These are phyloP conservation scores for Dendrolimus punctatus DNA, from an alignment of 1,140 invertebrate species.

Conservation along the genomic window DNA sequence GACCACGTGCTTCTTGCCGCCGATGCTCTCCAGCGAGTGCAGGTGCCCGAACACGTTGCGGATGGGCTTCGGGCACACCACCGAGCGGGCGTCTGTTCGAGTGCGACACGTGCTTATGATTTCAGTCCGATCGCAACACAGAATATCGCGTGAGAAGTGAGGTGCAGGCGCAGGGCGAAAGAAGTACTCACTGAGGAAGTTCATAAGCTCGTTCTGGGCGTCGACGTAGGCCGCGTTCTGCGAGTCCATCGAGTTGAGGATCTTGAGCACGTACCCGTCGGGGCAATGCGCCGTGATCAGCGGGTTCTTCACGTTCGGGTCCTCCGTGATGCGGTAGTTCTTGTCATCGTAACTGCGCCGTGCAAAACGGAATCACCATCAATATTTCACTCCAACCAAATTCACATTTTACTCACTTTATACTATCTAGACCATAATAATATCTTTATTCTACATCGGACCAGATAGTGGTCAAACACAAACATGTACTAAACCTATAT, in stretches of 20 bases:
- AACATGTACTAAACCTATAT: no score
- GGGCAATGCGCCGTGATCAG: conserved; percentile 67
- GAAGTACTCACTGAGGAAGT: conserved; percentile 74
- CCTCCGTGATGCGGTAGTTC: conserved; percentile 77
- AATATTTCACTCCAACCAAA: no score
- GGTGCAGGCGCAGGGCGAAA: background rate
- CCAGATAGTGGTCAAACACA: no score
- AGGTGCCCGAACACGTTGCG: conserved; percentile 76
- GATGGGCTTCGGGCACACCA: conserved; percentile 79
- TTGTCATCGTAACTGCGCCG: conserved; percentile 80
- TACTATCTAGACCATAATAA: no score
- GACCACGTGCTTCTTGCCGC: conserved; percentile 75
- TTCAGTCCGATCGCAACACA: background rate
- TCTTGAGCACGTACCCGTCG: conserved; percentile 85
- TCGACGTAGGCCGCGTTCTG: conserved; percentile 77
- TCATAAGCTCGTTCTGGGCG: conserved; percentile 80
- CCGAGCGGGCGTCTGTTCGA: conserved; percentile 65
- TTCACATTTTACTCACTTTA: no score
- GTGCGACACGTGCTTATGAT: background rate
- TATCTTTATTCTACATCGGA: no score
- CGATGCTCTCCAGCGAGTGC: conserved; percentile 74
- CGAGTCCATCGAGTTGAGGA: conserved; percentile 86
- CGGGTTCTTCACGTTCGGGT: conserved; percentile 73
- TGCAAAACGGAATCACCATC: no score
- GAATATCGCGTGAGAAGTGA: conserved; percentile 4